Evolutionary conservation across 2,888 invertebrate genomes (phyloP), one percentile per base, ranked within the genome.

Genomic region (Parelbella ahira): DNA sequence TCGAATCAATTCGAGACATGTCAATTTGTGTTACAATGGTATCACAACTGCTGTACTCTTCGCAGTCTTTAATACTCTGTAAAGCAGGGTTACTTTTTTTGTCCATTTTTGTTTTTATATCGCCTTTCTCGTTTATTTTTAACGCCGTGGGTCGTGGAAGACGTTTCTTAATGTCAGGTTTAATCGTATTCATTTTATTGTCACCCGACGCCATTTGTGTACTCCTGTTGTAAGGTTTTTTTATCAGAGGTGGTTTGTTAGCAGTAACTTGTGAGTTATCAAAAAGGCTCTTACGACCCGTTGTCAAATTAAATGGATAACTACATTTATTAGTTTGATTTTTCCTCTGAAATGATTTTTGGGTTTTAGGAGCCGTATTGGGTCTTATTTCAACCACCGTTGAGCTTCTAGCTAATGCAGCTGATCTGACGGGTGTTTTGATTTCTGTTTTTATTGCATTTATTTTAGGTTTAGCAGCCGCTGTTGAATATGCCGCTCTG

Each of bases 21-120:
- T 87, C 79, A 2, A 82, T 66, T 51, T 78, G 80, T 4, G 78
- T 68, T 0, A 89, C 87, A 9, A 90, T 71, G 0, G 90, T 90
- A 61, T 91, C 91, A 0, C 88, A 79, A 24, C 90, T 90, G 58
- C 90, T 89, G 15, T 88, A 88, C 46, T 79, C 77, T 19, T 80
- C 77, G 11, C 56, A 73, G 45, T 77, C 74, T 53, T 83, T 82
- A 6, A 65, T 62, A 15, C 81, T 75, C 41, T 75, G 74, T 25
- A 82, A 60, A 4, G 61, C 37, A 4, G 58, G 42, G 24, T 65
- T 72, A 0, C 36, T 43, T 19, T n/a, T n/a, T n/a, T 64, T 75
- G 36, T 76, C 75, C 34, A 23, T 24, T n/a, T 34, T 42, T 9
- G 29, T 18, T 37, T 58, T 63, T 37, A 75, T 74, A 45, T 69